These are phyloP conservation scores for Ischnus inquisitorius DNA, from an alignment of 2,888 invertebrate genomes.

Conservation along the genomic window DNA sequence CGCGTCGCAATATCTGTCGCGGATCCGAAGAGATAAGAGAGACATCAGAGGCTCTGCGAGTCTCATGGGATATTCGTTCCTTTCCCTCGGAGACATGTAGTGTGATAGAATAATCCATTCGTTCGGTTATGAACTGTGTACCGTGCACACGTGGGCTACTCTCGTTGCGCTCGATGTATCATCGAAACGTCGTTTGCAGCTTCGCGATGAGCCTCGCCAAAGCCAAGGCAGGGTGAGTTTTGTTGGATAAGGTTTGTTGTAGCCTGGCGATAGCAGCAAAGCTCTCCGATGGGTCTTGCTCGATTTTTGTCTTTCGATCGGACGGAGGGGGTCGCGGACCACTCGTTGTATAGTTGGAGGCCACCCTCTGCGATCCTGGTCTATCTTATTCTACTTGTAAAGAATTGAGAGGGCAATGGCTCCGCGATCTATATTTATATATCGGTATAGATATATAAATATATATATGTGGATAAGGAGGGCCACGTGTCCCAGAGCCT, in stretches of 20 bases:
- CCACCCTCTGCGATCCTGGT: slow-evolving; percentile 22
- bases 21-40: not conserved
- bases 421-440: not conserved
- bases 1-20: not conserved
- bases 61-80: not conserved
- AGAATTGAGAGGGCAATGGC: slow-evolving; percentile 13
- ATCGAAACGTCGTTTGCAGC: slow-evolving; percentile 69
- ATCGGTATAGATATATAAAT: not conserved
- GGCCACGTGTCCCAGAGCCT: slow-evolving; percentile 40
- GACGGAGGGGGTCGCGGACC: slow-evolving; percentile 5
- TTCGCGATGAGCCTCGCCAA: slow-evolving; percentile 47
- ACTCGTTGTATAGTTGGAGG: slow-evolving; percentile 58
- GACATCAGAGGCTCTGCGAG: no score
- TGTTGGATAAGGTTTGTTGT: slow-evolving; percentile 6
- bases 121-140: not conserved
- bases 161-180: slow-evolving; percentile 62
- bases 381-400: slow-evolving; percentile 11
- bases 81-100: not conserved
- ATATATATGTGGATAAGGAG: not conserved
- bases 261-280: slow-evolving; percentile 9
- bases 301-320: slow-evolving; percentile 64
- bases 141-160: slow-evolving; percentile 17
- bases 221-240: slow-evolving; percentile 36
- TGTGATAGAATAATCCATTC: slow-evolving; percentile 6
- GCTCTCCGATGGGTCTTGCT: slow-evolving; percentile 28